Evolutionary conservation across 2,113 vertebrate species (phyloP).

Genomic region (Burhinus bistriatus): DNA sequence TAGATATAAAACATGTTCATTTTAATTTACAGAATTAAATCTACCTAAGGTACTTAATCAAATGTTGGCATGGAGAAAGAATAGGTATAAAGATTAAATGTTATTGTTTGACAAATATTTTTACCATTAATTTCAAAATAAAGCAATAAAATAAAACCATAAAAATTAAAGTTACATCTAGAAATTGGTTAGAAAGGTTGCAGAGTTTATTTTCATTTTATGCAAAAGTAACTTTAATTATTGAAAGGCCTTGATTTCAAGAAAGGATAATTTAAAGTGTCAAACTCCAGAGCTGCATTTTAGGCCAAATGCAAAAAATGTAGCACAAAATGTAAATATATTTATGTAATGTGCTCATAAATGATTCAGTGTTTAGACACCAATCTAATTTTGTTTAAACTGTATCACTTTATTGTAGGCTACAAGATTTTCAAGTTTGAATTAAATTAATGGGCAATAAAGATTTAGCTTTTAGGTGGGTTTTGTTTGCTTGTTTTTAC

Average conservation of each 20-base stretch:
- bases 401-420: conserved; percentile 39
- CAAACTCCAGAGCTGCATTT: conserved; percentile 22
- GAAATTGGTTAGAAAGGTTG: neutral
- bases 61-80: neutral
- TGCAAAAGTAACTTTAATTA: neutral
- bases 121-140: neutral
- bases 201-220: neutral
- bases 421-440: conserved; percentile 16
- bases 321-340: conserved; percentile 66
- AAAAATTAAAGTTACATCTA: neutral
- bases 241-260: conserved; percentile 13
- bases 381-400: conserved; percentile 68
- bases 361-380: conserved; percentile 71
- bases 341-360: conserved; percentile 65
- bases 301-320: conserved; percentile 46
- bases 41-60: neutral
- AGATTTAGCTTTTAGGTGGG: neutral
- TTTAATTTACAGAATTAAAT: neutral
- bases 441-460: conserved; percentile 13
- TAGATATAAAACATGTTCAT: neutral
- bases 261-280: conserved; percentile 14
- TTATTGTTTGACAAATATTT: neutral
- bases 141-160: neutral
- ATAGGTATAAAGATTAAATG: neutral
- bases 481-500: neutral